Conservation (phyloP, 2,797 vertebrate genomes). For the Hyperoplus immaculatus region DNA sequence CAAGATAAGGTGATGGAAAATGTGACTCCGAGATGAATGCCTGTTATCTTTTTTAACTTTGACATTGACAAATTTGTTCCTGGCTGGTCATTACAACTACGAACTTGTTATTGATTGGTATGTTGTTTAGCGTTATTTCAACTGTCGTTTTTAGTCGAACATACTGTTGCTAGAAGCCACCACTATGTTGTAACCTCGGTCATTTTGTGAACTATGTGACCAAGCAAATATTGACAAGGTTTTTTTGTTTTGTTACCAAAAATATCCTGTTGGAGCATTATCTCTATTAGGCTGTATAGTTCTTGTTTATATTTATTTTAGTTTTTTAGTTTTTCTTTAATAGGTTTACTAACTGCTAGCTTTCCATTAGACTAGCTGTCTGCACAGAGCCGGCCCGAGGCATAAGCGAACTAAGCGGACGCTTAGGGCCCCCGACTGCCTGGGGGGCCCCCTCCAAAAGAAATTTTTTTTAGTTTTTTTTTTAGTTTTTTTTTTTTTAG, state of each 20-base stretch:
- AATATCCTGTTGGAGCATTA: neutral
- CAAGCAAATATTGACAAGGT: neutral
- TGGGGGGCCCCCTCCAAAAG: too few species aligned
- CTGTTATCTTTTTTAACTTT: slow-evolving; percentile 9
- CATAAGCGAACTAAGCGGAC: too few species aligned
- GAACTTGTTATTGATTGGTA: slow-evolving; percentile 23
- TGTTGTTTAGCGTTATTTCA: slow-evolving; percentile 4
- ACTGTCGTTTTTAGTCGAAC: neutral
- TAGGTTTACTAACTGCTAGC: neutral
- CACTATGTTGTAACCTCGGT: neutral
- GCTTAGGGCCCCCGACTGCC: too few species aligned
- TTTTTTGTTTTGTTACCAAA: neutral
- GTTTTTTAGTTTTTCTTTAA: neutral
- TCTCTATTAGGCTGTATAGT: neutral
- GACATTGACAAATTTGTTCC: slow-evolving; percentile 26
- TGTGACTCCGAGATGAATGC: neutral
- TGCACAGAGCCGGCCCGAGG: neutral
- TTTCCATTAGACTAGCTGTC: neutral
- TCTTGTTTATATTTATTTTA: neutral
- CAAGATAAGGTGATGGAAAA: slow-evolving; percentile 22
- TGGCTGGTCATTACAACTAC: neutral
- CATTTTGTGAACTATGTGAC: neutral
- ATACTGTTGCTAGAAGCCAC: neutral
- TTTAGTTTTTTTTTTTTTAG: too few species aligned
- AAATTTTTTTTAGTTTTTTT: too few species aligned